A percentile compares a stretch with the other conserved stretches of the same genome.
Conservation (phyloP, 2,797 vertebrate genomes). For the Enteromius trimaculatus region DNA sequence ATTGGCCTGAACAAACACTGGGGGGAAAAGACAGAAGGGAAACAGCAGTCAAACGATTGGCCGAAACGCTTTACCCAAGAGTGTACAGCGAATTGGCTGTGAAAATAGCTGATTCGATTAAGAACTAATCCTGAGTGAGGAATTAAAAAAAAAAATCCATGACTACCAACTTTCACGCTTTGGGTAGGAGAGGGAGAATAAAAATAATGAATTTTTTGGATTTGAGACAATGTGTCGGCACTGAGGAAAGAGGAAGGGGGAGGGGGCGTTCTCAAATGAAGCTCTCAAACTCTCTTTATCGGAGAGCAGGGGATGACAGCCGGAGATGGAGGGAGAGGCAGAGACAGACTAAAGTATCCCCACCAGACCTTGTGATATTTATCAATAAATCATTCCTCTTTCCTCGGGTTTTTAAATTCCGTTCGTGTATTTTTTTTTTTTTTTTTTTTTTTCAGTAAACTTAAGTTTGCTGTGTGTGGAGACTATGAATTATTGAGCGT, state of each 20-base stretch:
- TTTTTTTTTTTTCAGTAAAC: slow-evolving; percentile 81
- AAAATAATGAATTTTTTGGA: slow-evolving; percentile 37
- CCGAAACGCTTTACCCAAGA: background rate
- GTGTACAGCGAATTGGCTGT: background rate
- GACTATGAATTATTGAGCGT: slow-evolving; percentile 84
- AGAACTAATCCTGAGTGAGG: slow-evolving; percentile 24
- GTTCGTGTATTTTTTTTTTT: slow-evolving; percentile 65
- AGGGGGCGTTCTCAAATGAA: slow-evolving; percentile 37
- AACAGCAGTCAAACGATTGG: slow-evolving; percentile 29
- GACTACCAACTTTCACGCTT: slow-evolving; percentile 34
- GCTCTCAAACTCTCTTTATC: slow-evolving; percentile 46
- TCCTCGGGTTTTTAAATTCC: slow-evolving; percentile 65
- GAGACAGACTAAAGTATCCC: slow-evolving; percentile 69
- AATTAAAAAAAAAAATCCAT: slow-evolving; percentile 29
- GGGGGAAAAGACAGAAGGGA: slow-evolving; percentile 7
- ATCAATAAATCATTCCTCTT: slow-evolving; percentile 80
- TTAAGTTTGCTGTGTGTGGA: slow-evolving; percentile 77
- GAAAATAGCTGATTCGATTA: slow-evolving; percentile 46
- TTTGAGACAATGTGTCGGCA: slow-evolving; percentile 46
- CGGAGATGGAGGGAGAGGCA: slow-evolving; percentile 52
- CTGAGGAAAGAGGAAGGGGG: slow-evolving; percentile 27
- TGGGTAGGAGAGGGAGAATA: slow-evolving; percentile 18
- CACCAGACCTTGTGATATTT: slow-evolving; percentile 78
- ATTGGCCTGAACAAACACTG: slow-evolving; percentile 96
- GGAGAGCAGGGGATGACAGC: slow-evolving; percentile 55